Evolutionary conservation across 2,888 invertebrate genomes (phyloP), one percentile per base, ranked within the genome.

Genomic region (Gymnoscelis rufifasciata): DNA sequence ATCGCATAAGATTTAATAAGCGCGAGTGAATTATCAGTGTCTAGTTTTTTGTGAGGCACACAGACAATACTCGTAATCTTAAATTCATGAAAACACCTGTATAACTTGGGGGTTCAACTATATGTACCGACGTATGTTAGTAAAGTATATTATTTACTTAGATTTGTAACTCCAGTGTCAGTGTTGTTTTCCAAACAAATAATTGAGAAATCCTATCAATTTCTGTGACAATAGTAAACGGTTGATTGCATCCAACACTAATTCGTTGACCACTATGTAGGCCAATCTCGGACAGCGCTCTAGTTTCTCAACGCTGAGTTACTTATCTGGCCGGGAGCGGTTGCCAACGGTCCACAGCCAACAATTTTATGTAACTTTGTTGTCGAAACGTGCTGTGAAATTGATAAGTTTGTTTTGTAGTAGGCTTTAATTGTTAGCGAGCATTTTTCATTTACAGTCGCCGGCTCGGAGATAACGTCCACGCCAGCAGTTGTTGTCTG

Each of bases 311-410:
- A 86, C 78, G 71, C 66, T 64, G 71, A 74, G 76, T 76, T 75
- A 81, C 74, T 78, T 81, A 83, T 81, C 82, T 78, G 67, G 72
- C 64, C 74, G 75, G 83, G 76, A 83, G 77, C 68, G 68, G 72
- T 75, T 82, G 79, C 79, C 83, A 81, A 74, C 81, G 64, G 68
- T 71, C 71, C 72, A 74, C 74, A 67, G 78, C 74, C 74, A 77
- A 76, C 74, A 60, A 68, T 72, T 83, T 86, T 82, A 83, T 83
- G 78, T 83, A 87, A 87, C 81, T 78, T 76, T 79, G 77, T 82
- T 86, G 78, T 82, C 66, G 84, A 86, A 84, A 86, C 77, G 71
- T 77, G 79, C 78, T 73, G 72, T 75, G 77, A 71, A 73, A 74
- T 71, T 77, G 74, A 75, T 77, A 74, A 74, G 71, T 72, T 73